phyloP scores from a whole-genome alignment of 2,797 vertebrate genomes.

The Macroramphosus scolopax region DNA sequence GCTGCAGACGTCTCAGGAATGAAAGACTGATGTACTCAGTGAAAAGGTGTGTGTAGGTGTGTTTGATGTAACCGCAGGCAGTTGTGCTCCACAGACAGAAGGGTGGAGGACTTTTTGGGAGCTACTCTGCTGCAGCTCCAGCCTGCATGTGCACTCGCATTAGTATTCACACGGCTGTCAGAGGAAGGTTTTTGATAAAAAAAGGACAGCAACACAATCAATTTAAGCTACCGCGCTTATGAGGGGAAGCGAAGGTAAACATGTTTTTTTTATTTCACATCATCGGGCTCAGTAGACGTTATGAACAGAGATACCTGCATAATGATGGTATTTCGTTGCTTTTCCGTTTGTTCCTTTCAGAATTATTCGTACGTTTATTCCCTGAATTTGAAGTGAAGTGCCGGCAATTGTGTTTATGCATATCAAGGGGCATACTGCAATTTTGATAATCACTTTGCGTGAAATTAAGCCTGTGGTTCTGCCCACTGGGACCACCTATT shows the following conservation, averaged over 20 bases:
- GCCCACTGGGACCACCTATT: constrained; percentile 1
- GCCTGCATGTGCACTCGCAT: constrained; percentile 22
- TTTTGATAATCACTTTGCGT: constrained; percentile 27
- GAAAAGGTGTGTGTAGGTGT: constrained; percentile 29
- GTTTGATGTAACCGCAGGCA: constrained; percentile 57
- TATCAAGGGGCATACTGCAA: constrained; percentile 8
- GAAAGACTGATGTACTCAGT: constrained; percentile 39
- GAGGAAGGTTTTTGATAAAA: constrained; percentile 36
- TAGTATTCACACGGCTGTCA: constrained; percentile 37
- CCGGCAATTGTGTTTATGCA: constrained; percentile 5
- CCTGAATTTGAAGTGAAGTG: constrained; percentile 12
- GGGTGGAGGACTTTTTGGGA: constrained; percentile 20
- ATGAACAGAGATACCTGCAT: constrained; percentile 5
- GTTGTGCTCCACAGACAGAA: constrained; percentile 33
- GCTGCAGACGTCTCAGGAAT: constrained; percentile 47
- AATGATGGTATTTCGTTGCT: constrained; percentile 1
- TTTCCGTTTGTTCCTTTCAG: constrained; percentile 15
- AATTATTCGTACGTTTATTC: constrained; percentile 12
- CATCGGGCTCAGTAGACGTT: constrained; percentile 1
- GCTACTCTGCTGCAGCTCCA: constrained; percentile 32
- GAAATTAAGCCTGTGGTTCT: constrained; percentile 24
- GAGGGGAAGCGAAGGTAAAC: constrained; percentile 17
- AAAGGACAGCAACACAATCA: constrained; percentile 15
- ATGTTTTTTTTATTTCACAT: constrained; percentile 11
- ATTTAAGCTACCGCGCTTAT: constrained; percentile 19